These are phyloP conservation scores for Pleuronectes platessa DNA, from an alignment of 2,113 vertebrate genomes.

Conservation along the genomic window DNA sequence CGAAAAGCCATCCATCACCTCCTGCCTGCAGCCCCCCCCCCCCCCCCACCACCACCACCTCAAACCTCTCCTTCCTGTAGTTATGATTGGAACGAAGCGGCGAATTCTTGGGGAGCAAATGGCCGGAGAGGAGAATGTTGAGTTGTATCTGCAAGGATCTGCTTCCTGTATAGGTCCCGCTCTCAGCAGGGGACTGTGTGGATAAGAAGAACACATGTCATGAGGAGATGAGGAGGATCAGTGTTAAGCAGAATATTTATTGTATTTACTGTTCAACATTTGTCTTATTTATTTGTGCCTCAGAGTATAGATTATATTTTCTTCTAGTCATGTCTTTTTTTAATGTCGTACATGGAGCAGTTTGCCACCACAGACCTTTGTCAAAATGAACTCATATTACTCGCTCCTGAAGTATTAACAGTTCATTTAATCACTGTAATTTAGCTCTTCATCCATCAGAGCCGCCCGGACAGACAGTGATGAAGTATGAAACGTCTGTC, in stretches of 20 bases:
- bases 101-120: slow-evolving; percentile 50
- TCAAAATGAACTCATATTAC: not conserved
- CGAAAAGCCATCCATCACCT: slow-evolving; percentile 75
- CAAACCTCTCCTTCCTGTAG: slow-evolving; percentile 44
- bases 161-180: slow-evolving; percentile 6
- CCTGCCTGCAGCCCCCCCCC: not conserved
- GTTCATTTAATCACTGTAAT: slow-evolving; percentile 59
- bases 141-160: slow-evolving; percentile 49
- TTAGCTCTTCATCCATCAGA: slow-evolving; percentile 57
- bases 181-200: not conserved
- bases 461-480: slow-evolving; percentile 55
- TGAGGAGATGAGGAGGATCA: not conserved
- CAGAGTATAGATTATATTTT: not conserved
- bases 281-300: not conserved
- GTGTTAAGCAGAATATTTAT: not conserved
- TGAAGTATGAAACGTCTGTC: slow-evolving; percentile 52
- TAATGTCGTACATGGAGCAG: not conserved
- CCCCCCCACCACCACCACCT: not conserved
- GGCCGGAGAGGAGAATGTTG: slow-evolving; percentile 32
- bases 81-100: slow-evolving; percentile 67
- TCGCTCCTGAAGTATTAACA: slow-evolving; percentile 38
- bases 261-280: not conserved
- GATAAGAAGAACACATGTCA: not conserved
- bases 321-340: not conserved
- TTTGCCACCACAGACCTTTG: not conserved